phyloP scores from a whole-genome alignment of 2,113 vertebrate genomes.

The Nerophis lumbriciformis region DNA sequence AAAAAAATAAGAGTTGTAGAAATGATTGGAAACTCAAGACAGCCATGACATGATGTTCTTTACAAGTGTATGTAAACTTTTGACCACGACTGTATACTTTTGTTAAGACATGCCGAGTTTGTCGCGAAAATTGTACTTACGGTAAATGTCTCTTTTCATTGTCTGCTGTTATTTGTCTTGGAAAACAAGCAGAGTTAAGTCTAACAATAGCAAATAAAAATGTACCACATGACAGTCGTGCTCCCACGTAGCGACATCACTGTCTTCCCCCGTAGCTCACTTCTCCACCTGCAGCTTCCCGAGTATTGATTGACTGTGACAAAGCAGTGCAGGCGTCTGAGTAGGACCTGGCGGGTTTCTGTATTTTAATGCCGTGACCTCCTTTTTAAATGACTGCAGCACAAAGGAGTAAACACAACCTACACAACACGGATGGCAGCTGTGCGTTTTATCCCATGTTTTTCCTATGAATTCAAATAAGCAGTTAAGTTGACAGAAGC shows the following conservation, averaged over 20 bases:
- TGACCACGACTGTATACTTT: too few relatives aligned
- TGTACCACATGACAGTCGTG: constrained; percentile 8
- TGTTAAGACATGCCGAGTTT: too few relatives aligned
- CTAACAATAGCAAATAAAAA: constrained; percentile 23
- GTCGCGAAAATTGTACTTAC: background rate
- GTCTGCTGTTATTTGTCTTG: background rate
- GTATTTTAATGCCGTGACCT: constrained; percentile 45
- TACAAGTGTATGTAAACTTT: too few relatives aligned
- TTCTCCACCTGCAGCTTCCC: constrained; percentile 45
- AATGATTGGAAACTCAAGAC: too few relatives aligned
- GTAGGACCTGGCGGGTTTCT: constrained; percentile 51
- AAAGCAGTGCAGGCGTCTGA: constrained; percentile 33
- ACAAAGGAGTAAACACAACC: constrained; percentile 52
- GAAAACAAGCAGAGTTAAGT: constrained; percentile 11
- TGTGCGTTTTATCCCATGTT: constrained; percentile 33
- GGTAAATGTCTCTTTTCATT: background rate
- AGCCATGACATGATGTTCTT: too few relatives aligned
- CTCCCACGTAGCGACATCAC: constrained; percentile 24
- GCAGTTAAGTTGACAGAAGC: constrained; percentile 56
- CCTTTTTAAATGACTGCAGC: constrained; percentile 55
- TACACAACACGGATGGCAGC: constrained; percentile 48
- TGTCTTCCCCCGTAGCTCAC: constrained; percentile 16
- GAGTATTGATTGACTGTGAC: constrained; percentile 35
- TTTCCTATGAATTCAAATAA: constrained; percentile 48
- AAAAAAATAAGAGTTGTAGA: too few relatives aligned